Evolutionary conservation across 2,888 invertebrate genomes (phyloP).

Genomic region (Cryptocephalus moraei): DNA sequence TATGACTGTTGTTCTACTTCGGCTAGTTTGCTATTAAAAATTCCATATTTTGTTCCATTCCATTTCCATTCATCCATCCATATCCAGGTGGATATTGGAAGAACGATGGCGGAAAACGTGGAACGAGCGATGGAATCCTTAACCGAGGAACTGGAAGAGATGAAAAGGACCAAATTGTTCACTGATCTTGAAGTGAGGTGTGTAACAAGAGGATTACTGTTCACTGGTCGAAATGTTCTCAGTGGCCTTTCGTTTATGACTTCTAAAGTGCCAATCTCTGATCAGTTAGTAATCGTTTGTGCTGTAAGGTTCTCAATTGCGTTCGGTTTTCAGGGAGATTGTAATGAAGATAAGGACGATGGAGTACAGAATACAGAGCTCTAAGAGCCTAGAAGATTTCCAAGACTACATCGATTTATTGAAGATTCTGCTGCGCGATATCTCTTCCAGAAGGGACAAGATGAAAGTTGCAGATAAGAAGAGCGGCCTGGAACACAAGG

Average conservation of each 20-base stretch:
- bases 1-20: no score
- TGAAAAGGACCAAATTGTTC: slow-evolving; percentile 62
- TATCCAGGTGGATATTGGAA: background rate
- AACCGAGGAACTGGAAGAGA: slow-evolving; percentile 71
- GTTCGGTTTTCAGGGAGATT: slow-evolving; percentile 45
- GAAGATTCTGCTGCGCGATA: slow-evolving; percentile 53
- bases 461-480: slow-evolving; percentile 49
- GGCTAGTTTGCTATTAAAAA: no score
- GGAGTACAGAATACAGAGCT: slow-evolving; percentile 60
- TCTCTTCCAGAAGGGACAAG: slow-evolving; percentile 51
- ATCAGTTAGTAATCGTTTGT: background rate
- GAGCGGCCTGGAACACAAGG: slow-evolving; percentile 55
- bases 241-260: background rate
- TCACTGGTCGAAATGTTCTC: no score
- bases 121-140: slow-evolving; percentile 68
- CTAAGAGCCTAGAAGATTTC: slow-evolving; percentile 61
- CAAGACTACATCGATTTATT: slow-evolving; percentile 63
- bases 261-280: background rate
- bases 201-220: slow-evolving; percentile 4
- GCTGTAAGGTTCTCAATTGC: background rate
- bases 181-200: slow-evolving; percentile 61
- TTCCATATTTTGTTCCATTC: no score
- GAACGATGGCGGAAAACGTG: slow-evolving; percentile 69
- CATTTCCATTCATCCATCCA: no score
- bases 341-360: slow-evolving; percentile 58